phyloP scores from a whole-genome alignment of 2,888 invertebrate species.

The Andrena chrysosceles region DNA sequence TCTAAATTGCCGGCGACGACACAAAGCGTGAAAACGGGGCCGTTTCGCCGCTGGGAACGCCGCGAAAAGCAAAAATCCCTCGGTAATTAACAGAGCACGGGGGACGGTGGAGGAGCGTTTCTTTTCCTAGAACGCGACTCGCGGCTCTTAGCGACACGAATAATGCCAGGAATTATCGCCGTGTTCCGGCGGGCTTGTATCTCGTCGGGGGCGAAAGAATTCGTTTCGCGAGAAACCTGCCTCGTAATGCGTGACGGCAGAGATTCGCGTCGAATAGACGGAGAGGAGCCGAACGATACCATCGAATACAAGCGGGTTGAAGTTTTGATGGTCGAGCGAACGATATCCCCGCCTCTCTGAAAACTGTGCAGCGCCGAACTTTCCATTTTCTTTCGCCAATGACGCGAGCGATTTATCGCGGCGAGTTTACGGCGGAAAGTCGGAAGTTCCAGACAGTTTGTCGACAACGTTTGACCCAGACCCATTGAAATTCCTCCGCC shows the following conservation, averaged over 20 bases:
- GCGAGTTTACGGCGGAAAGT: conserved; percentile 49
- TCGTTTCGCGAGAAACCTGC: not conserved
- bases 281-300: not conserved
- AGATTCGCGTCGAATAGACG: not conserved
- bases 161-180: conserved; percentile 17
- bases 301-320: not conserved
- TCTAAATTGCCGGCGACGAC: conserved; percentile 41
- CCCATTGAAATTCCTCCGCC: conserved; percentile 51
- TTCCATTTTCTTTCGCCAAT: conserved; percentile 35
- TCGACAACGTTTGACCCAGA: conserved; percentile 61
- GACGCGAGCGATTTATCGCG: conserved; percentile 51
- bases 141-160: conserved; percentile 8
- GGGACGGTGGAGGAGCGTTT: conserved; percentile 10
- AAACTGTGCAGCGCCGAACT: not conserved
- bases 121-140: not conserved
- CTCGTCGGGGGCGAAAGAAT: not conserved
- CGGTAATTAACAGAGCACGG: conserved; percentile 40
- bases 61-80: conserved; percentile 23
- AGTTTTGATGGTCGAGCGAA: not conserved
- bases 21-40: conserved; percentile 32
- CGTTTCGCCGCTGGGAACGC: not conserved
- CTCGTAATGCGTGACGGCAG: not conserved
- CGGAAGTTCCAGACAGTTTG: conserved; percentile 59
- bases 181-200: conserved; percentile 8
- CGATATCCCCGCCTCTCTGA: too few relatives aligned